These are phyloP conservation scores for Rissa tridactyla DNA, from an alignment of 2,113 vertebrate genomes.

Conservation along the genomic window DNA sequence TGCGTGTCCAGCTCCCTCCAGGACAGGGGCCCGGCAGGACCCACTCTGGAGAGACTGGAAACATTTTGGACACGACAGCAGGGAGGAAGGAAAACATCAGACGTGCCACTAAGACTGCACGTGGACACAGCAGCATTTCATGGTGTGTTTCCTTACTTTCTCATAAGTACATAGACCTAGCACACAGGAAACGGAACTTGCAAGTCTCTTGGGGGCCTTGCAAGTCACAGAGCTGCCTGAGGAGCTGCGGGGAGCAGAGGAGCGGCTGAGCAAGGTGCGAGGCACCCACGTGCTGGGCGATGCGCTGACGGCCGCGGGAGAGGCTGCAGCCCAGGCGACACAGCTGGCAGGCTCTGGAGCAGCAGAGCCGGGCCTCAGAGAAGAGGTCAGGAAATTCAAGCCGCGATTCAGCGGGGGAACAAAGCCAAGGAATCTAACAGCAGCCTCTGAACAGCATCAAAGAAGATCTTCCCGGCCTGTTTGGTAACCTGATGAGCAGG, in stretches of 20 bases:
- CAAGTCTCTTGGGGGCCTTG: neutral
- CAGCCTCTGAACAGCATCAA: neutral
- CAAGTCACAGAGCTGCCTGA: neutral
- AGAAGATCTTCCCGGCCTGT: neutral
- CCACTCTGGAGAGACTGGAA: neutral
- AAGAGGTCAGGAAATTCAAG: neutral
- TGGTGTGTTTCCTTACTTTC: neutral
- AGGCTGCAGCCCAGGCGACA: neutral
- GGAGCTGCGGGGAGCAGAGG: neutral
- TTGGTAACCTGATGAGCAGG: neutral
- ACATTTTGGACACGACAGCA: neutral
- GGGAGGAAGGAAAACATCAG: neutral
- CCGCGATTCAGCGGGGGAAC: neutral
- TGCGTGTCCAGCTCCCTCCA: accelerated
- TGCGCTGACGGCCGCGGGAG: neutral
- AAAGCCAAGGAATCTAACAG: neutral
- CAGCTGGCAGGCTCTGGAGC: neutral
- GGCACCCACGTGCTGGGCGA: accelerated
- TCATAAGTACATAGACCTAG: neutral
- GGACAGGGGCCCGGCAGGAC: neutral
- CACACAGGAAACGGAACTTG: neutral
- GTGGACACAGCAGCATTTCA: neutral
- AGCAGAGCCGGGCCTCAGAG: neutral
- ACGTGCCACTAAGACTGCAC: neutral
- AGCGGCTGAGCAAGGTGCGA: neutral